Evolutionary conservation across 2,888 invertebrate species (phyloP), one percentile per base, ranked within the genome.

Genomic region (Leptinotarsa haldemani): DNA sequence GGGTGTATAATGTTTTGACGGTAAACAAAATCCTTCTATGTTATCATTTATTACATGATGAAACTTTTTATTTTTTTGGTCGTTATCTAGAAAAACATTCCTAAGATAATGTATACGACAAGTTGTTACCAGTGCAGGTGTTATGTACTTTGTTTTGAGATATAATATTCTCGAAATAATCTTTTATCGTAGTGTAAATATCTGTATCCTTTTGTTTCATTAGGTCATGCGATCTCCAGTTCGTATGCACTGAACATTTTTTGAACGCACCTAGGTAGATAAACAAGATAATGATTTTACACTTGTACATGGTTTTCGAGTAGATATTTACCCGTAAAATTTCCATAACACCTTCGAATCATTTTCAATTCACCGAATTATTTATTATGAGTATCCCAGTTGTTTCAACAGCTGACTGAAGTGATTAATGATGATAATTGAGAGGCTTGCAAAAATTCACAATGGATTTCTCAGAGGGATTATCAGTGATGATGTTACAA

Each of bases 171-270:
- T 70, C 18, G 52, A 65, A 70, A 71, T 58, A 68, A 73, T 56
- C 46, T 69, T 69, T 69, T 76, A 74, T 76, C 74, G 25, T 50
- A 74, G 47, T 66, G 61, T 66, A 74, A 76, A 76, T 52, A 76
- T 70, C 71, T 70, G 70, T 74, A 76, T 70, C 74, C 70, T 74
- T 76, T 76, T 75, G 65, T 68, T 74, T 76, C 69, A 53, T 47
- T 71, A 48, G 66, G 68, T 46, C 69, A 58, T 40, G 67, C 67
- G 69, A 70, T 50, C 56, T 70, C 69, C 50, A 40, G 71, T 72
- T 68, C 70, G 71, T 76, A 71, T 71, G 69, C 76, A 74, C 73
- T 68, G 20, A 72, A 70, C 74, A 71, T 66, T 61, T 61, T n/a
- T 61, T n/a, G 30, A 61, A 61, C 68, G 47, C 63, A 73, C 61